Evolutionary conservation across 2,888 invertebrate genomes (phyloP).

Genomic region (Amphiduros pacificus): DNA sequence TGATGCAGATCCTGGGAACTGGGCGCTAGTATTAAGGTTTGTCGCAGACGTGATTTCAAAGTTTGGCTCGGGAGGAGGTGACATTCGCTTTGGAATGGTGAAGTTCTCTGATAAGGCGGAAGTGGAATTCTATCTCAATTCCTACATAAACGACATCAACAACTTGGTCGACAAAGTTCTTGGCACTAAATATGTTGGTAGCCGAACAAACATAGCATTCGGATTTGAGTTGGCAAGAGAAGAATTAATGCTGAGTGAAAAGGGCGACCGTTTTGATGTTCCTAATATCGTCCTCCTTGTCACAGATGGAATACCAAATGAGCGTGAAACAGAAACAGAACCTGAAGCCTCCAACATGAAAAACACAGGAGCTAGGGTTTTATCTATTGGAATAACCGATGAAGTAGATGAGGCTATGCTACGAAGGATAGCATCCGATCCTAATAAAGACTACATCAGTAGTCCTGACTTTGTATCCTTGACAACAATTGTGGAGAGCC

Average conservation of each 20-base stretch:
- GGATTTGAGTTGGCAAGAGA: slow-evolving; percentile 1
- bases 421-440: background rate
- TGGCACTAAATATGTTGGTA: background rate
- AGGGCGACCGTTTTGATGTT: background rate
- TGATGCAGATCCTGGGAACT: slow-evolving; percentile 5
- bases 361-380: background rate
- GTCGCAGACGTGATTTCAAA: background rate
- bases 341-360: background rate
- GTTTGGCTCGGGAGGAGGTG: too few relatives aligned
- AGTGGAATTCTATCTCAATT: background rate
- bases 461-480: background rate
- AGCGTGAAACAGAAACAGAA: background rate
- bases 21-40: background rate
- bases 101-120: background rate
- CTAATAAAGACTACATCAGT: background rate
- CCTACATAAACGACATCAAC: background rate
- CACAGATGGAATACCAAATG: background rate
- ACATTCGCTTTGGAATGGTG: background rate
- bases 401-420: background rate
- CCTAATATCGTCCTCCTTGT: background rate
- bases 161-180: background rate
- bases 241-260: too few relatives aligned
- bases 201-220: background rate
- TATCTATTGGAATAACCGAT: background rate
- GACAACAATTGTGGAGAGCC: background rate